These are phyloP conservation scores for Nipponia nippon DNA, from an alignment of 2,113 vertebrate genomes.

Conservation along the genomic window DNA sequence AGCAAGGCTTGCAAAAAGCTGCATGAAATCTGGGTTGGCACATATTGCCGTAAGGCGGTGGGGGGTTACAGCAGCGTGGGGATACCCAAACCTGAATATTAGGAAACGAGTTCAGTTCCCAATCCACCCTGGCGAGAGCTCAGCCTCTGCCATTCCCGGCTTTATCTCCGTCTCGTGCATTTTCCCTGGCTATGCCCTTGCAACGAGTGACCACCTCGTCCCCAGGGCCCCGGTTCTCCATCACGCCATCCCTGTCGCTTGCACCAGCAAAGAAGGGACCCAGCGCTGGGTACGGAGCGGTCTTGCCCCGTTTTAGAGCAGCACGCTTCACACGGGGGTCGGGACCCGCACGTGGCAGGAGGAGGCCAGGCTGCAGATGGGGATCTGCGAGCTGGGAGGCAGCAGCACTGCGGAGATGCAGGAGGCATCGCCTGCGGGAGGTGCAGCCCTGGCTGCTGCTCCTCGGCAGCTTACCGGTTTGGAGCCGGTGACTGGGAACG, in stretches of 20 bases:
- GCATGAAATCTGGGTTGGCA: background rate
- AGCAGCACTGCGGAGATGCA: background rate
- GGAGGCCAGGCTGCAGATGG: background rate
- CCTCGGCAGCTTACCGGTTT: background rate
- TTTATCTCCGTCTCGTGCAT: background rate
- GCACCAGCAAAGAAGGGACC: accelerated
- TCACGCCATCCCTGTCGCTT: background rate
- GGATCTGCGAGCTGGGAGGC: background rate
- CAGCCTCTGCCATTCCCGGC: background rate
- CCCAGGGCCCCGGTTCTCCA: background rate
- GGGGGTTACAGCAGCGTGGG: accelerated
- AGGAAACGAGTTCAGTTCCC: background rate
- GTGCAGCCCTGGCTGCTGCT: background rate
- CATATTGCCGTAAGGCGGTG: accelerated
- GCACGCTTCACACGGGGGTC: accelerated
- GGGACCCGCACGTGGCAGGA: background rate
- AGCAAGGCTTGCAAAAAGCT: background rate
- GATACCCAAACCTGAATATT: background rate
- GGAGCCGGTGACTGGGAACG: background rate
- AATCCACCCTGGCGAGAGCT: accelerated
- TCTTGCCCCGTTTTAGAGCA: too few relatives aligned
- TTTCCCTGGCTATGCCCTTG: too few relatives aligned
- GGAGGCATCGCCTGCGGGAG: background rate
- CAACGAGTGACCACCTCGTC: accelerated
- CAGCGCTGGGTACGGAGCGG: accelerated